Conservation (phyloP, 2,113 vertebrate species). For the Pavo muticus region DNA sequence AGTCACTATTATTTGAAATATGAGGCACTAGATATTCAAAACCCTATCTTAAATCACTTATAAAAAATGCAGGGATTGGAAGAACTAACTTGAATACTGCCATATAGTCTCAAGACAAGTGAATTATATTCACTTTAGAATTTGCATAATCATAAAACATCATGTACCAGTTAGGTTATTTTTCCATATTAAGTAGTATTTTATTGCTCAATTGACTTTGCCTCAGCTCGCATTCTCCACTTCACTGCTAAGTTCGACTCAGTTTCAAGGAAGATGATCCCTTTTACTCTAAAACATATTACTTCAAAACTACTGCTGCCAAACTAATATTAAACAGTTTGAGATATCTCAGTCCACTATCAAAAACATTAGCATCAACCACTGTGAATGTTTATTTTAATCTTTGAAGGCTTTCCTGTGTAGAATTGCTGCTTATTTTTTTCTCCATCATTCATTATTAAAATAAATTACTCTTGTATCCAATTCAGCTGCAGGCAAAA, state of each 20-base stretch:
- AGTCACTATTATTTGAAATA: not conserved
- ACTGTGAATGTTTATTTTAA: conserved; percentile 29
- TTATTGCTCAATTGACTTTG: not conserved
- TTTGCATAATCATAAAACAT: not conserved
- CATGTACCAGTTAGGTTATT: not conserved
- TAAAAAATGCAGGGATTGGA: not conserved
- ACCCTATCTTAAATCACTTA: not conserved
- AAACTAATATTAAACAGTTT: not conserved
- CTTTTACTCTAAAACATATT: conserved; percentile 14
- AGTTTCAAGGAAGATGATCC: not conserved
- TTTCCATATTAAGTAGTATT: not conserved
- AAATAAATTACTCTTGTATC: conserved; percentile 53
- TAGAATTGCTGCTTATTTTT: not conserved
- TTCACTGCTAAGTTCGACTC: not conserved
- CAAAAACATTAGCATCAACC: not conserved
- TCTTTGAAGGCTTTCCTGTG: not conserved
- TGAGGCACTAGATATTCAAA: not conserved
- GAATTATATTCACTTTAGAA: not conserved
- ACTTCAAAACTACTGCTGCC: conserved; percentile 6
- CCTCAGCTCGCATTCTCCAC: not conserved
- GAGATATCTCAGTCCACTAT: conserved; percentile 3
- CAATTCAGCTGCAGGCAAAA: conserved; percentile 55
- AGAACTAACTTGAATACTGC: not conserved
- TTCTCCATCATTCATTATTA: conserved; percentile 43
- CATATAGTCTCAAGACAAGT: not conserved